Percentiles rank a stretch among this genome's conserved stretches.
Conservation (phyloP, 2,888 invertebrate genomes). For the Pilophorus perplexus region DNA sequence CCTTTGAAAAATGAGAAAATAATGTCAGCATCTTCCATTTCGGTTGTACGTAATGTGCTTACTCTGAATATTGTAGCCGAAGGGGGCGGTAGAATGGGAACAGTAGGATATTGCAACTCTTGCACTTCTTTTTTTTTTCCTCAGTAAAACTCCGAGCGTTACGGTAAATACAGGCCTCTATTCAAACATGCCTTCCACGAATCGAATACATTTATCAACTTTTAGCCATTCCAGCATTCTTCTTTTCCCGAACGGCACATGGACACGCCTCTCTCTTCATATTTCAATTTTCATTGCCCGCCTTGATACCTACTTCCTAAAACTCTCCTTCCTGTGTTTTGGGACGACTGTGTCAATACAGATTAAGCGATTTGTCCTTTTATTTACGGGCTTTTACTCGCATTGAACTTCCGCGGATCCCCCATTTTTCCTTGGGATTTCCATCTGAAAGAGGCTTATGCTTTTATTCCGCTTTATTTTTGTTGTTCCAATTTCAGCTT, state of each 20-base stretch:
- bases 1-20: too few species aligned
- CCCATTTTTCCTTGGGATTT: slow-evolving; percentile 5
- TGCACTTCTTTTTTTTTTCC: background rate
- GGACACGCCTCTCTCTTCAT: slow-evolving; percentile 2
- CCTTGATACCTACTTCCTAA: background rate
- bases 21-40: too few species aligned
- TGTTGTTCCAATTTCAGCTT: too few species aligned
- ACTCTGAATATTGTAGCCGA: background rate
- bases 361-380: slow-evolving; percentile 18
- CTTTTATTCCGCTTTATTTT: too few species aligned
- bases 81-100: too few species aligned
- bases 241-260: background rate
- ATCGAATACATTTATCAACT: slow-evolving; percentile 12
- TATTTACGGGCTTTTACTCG: slow-evolving; percentile 16
- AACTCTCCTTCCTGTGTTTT: slow-evolving; percentile 3
- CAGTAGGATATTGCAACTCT: slow-evolving; percentile 13
- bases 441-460: too few species aligned
- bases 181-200: slow-evolving; percentile 12
- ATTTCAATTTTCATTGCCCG: slow-evolving; percentile 30
- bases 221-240: background rate
- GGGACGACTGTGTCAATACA: slow-evolving; percentile 12
- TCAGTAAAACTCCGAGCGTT: background rate
- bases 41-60: slow-evolving; percentile 19
- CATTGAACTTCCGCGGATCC: background rate
- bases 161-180: slow-evolving; percentile 2